Evolutionary conservation across 2,888 invertebrate genomes (phyloP), one percentile per base, ranked within the genome.

Genomic region (Gortyna flavago): DNA sequence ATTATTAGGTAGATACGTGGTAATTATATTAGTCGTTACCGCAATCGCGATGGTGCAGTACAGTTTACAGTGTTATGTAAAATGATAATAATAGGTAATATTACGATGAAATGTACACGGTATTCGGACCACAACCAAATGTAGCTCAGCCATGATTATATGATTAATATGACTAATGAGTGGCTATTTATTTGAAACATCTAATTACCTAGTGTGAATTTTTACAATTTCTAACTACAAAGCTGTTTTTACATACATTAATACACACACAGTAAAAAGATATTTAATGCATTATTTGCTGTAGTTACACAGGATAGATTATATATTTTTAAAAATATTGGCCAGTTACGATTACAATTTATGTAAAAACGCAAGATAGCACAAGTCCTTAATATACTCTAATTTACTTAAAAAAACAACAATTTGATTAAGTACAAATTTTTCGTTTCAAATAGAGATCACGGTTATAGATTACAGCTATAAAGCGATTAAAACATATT

Each of bases 191-290:
- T 86, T 88, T 86, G 89, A 89, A 93, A 93, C 94, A 92, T 90
- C 93, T 93, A 93, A 87, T 87, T 84, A 86, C 85, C 90, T 92
- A 91, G 79, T 87, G 90, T 92, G 91, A 91, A 88, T 91, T 92
- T 92, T 92, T 94, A 94, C 93, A 94, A 92, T 92, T 89, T 93
- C 92, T 94, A 94, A 91, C 92, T 95, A 94, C 89, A 84, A 94
- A 95, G 94, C 94, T 88, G 90, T 93, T 92, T 93, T 92, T 93
- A 93, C 92, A 94, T 89, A 91, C 87, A 90, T 87, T 90, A 92
- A 90, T 92, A 94, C 93, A 93, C 93, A 92, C 92, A 93, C 89
- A 91, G 88, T 92, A 90, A 92, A 88, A 89, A 88, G 87, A 85
- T 90, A 90, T 90, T 90, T 90, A 90, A 89, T 87, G 88, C 86